Conservation (phyloP, 2,113 vertebrate species). For the Scartelaos histophorus region DNA sequence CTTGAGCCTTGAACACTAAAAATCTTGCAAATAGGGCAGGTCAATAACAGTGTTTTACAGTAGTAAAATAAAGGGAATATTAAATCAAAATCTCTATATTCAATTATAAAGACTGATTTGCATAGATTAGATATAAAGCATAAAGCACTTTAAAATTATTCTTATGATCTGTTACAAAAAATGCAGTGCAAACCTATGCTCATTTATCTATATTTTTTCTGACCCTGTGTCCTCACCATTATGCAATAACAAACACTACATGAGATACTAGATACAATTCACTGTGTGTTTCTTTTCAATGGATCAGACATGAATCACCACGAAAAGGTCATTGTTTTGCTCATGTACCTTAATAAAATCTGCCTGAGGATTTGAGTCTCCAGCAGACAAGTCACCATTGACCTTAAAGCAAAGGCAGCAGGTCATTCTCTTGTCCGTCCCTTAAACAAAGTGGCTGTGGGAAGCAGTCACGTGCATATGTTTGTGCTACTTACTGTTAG, state of each 20-base stretch:
- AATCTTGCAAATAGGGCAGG: not conserved
- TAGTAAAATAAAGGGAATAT: too few species aligned
- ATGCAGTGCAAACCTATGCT: conserved; percentile 37
- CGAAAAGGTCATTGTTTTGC: conserved; percentile 76
- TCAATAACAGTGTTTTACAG: too few species aligned
- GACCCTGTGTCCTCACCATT: conserved; percentile 45
- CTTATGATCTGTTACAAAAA: conserved; percentile 1
- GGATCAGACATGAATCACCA: conserved; percentile 66
- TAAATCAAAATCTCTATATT: too few species aligned
- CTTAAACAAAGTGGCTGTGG: conserved; percentile 40
- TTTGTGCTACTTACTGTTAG: conserved; percentile 5
- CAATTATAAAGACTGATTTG: too few species aligned
- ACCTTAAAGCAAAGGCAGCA: conserved; percentile 68
- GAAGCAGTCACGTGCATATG: conserved; percentile 26
- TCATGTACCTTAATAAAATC: conserved; percentile 69
- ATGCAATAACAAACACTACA: conserved; percentile 54
- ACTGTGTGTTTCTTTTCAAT: conserved; percentile 52
- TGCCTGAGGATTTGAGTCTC: conserved; percentile 62
- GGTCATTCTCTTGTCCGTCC: conserved; percentile 46
- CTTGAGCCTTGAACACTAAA: not conserved
- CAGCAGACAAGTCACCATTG: conserved; percentile 67
- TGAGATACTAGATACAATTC: conserved; percentile 51
- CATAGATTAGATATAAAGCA: too few species aligned
- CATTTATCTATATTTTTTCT: conserved; percentile 52
- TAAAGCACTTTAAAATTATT: not conserved